Conservation (phyloP, 2,888 invertebrate species). For the Xestia c-nigrum region DNA sequence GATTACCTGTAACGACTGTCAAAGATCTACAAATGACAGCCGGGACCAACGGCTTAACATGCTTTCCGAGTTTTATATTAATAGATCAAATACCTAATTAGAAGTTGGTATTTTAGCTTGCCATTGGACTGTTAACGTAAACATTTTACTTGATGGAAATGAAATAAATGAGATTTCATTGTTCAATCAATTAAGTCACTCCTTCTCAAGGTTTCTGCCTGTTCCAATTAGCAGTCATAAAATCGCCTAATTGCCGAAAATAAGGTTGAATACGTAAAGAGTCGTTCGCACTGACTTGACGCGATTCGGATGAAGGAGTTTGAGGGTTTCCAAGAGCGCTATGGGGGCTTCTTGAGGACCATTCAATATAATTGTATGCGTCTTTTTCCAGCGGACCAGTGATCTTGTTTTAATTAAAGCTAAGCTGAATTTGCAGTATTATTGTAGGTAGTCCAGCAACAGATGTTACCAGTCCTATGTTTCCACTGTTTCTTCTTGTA, state of each 20-base stretch:
- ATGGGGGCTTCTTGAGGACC: neutral
- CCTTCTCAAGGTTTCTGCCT: slow-evolving; percentile 23
- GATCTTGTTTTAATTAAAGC: neutral
- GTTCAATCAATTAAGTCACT: slow-evolving; percentile 28
- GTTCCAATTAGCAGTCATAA: slow-evolving; percentile 39
- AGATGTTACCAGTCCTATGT: neutral
- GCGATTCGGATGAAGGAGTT: neutral
- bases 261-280: slow-evolving; percentile 25
- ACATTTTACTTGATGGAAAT: slow-evolving; percentile 5
- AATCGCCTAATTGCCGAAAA: slow-evolving; percentile 48
- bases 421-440: neutral
- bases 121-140: neutral
- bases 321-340: neutral
- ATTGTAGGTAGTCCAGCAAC: neutral
- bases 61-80: neutral
- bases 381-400: neutral
- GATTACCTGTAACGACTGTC: too few species aligned
- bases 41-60: too few species aligned
- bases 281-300: neutral
- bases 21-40: too few species aligned
- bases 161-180: slow-evolving; percentile 17
- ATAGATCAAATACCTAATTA: slow-evolving; percentile 14
- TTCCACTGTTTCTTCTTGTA: neutral
- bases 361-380: neutral
- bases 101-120: neutral